Conservation (phyloP, 2,888 invertebrate species). For the Hirtodrosophila confusa region DNA sequence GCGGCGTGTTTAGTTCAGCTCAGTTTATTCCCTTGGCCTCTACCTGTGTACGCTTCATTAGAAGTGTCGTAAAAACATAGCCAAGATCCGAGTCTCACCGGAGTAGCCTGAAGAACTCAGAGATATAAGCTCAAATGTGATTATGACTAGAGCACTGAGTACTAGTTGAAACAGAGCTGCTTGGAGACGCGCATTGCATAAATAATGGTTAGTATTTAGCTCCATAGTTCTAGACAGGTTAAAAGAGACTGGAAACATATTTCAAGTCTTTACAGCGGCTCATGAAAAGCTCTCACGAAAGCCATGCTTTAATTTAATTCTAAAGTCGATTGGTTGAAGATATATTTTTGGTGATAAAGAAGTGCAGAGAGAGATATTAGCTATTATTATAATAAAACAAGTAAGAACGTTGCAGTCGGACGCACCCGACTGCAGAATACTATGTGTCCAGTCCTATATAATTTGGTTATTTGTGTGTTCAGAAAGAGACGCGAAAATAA, state of each 20-base stretch:
- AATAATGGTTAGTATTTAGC: conserved; percentile 14
- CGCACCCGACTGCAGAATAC: too few species aligned
- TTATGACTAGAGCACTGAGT: conserved; percentile 32
- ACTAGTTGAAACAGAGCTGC: conserved; percentile 15
- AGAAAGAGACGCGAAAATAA: too few species aligned
- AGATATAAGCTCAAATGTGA: conserved; percentile 41
- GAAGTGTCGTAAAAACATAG: conserved; percentile 57
- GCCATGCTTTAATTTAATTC: too few species aligned
- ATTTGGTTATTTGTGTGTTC: too few species aligned
- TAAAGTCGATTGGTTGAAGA: too few species aligned
- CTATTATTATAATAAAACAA: too few species aligned
- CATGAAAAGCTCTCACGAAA: too few species aligned
- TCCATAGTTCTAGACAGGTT: background rate
- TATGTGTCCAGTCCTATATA: too few species aligned
- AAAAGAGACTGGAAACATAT: background rate
- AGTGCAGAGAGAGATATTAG: too few species aligned
- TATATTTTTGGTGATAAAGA: too few species aligned
- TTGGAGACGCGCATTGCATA: conserved; percentile 44
- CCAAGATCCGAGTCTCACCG: conserved; percentile 23
- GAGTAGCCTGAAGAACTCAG: conserved; percentile 6
- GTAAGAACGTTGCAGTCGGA: too few species aligned
- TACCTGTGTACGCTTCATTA: conserved; percentile 55
- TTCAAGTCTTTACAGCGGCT: too few species aligned
- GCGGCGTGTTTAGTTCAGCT: conserved; percentile 32
- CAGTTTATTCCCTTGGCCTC: conserved; percentile 33